These are phyloP conservation scores for Oryzias sinensis DNA, from an alignment of 2,797 vertebrate genomes.

Conservation along the genomic window DNA sequence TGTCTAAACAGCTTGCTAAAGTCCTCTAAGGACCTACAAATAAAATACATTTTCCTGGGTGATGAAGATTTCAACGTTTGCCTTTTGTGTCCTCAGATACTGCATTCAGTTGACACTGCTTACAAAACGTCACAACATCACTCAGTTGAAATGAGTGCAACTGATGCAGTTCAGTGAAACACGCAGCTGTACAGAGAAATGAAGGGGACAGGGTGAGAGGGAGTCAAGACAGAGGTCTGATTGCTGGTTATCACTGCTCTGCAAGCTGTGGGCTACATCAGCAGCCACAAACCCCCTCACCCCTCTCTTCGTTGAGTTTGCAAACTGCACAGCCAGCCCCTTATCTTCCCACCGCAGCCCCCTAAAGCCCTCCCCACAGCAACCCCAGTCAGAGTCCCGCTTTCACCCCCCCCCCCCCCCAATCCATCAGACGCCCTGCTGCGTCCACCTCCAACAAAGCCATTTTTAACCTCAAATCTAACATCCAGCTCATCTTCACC, in stretches of 20 bases:
- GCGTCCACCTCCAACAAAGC: constrained; percentile 40
- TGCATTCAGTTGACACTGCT: constrained; percentile 9
- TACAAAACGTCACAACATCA: constrained; percentile 21
- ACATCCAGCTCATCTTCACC: constrained; percentile 23
- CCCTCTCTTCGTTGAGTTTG: constrained; percentile 37
- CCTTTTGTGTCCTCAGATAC: constrained; percentile 7
- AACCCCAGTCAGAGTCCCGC: constrained; percentile 61
- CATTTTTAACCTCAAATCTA: constrained; percentile 56
- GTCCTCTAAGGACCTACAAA: not conserved
- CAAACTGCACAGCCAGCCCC: constrained; percentile 59
- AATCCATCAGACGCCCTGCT: constrained; percentile 32
- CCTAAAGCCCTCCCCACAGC: constrained; percentile 67
- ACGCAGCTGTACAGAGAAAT: constrained; percentile 24
- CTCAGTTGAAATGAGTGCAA: constrained; percentile 41
- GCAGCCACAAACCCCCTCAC: constrained; percentile 32
- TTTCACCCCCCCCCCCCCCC: constrained; percentile 27
- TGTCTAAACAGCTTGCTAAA: constrained; percentile 4
- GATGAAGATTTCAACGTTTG: constrained; percentile 13
- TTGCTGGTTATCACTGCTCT: constrained; percentile 64
- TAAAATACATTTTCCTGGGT: constrained; percentile 19
- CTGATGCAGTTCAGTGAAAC: constrained; percentile 39
- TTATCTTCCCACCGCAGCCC: constrained; percentile 71
- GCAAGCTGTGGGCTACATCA: constrained; percentile 65
- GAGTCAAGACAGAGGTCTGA: constrained; percentile 56
- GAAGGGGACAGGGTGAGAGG: constrained; percentile 26